These are phyloP conservation scores for Microctenopoma steveboyesi DNA, from an alignment of 2,797 vertebrate genomes.

Conservation along the genomic window DNA sequence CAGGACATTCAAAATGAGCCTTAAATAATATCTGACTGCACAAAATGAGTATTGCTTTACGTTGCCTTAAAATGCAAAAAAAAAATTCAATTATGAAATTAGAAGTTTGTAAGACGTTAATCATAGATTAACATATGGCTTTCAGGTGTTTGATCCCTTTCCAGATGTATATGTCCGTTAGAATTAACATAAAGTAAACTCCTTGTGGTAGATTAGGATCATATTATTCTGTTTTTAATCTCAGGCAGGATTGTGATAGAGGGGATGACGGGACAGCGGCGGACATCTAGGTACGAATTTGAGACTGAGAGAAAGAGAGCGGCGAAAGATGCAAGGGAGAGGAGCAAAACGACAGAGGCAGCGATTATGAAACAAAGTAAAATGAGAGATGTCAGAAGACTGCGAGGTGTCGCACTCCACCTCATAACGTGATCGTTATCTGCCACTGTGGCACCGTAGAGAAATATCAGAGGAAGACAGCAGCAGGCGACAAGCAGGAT, in stretches of 20 bases:
- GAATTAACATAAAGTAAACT: background rate
- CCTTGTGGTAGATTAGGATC: slow-evolving; percentile 18
- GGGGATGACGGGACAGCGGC: no score
- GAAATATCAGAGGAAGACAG: slow-evolving; percentile 48
- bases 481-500: slow-evolving; percentile 44
- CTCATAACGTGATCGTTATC: slow-evolving; percentile 63
- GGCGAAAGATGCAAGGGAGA: background rate
- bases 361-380: slow-evolving; percentile 37
- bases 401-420: slow-evolving; percentile 23
- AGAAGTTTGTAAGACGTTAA: no score
- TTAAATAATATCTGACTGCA: background rate
- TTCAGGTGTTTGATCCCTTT: slow-evolving; percentile 20
- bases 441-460: slow-evolving; percentile 35
- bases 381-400: background rate
- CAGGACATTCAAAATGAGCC: no score
- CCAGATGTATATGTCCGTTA: slow-evolving; percentile 21
- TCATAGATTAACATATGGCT: background rate
- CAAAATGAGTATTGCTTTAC: background rate
- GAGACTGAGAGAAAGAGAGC: background rate
- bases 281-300: background rate
- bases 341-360: background rate
- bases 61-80: no score
- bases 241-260: background rate
- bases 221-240: background rate
- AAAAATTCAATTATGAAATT: no score